phyloP scores from a whole-genome alignment of 1,140 invertebrate genomes.

The Myzus persicae region DNA sequence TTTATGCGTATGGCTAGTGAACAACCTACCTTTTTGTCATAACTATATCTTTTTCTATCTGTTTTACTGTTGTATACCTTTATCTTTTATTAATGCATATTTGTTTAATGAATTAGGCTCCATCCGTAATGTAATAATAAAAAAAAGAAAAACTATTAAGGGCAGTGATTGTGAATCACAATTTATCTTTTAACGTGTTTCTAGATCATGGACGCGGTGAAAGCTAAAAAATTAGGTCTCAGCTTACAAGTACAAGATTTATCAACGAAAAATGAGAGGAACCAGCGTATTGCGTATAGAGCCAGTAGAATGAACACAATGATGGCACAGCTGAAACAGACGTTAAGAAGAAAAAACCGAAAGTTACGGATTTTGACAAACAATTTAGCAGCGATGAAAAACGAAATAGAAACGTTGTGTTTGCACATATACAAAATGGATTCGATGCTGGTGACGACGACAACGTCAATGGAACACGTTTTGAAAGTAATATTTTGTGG shows the following conservation, averaged over 20 bases:
- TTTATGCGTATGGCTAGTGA: too few species aligned
- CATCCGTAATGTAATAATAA: too few species aligned
- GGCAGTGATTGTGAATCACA: background rate
- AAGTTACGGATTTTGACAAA: background rate
- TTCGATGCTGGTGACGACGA: slow-evolving; percentile 31
- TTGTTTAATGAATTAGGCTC: too few species aligned
- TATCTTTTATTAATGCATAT: too few species aligned
- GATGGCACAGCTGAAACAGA: background rate
- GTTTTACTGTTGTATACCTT: too few species aligned
- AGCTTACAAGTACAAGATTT: slow-evolving; percentile 22
- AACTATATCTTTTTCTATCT: too few species aligned
- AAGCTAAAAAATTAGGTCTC: slow-evolving; percentile 8
- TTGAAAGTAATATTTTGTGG: background rate
- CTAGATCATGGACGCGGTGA: slow-evolving; percentile 25
- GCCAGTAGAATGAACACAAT: background rate
- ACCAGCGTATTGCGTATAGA: background rate
- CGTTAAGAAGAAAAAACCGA: background rate
- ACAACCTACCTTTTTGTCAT: too few species aligned
- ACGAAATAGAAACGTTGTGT: slow-evolving; percentile 39
- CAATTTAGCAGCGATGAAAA: slow-evolving; percentile 37
- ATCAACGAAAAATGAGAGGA: background rate
- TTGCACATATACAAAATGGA: slow-evolving; percentile 49
- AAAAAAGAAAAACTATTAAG: background rate
- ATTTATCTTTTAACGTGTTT: background rate
- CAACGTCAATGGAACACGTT: slow-evolving; percentile 23